Percentiles rank a stretch among this genome's conserved stretches.
phyloP scores from a whole-genome alignment of 2,113 vertebrate species.

The Caloenas nicobarica region DNA sequence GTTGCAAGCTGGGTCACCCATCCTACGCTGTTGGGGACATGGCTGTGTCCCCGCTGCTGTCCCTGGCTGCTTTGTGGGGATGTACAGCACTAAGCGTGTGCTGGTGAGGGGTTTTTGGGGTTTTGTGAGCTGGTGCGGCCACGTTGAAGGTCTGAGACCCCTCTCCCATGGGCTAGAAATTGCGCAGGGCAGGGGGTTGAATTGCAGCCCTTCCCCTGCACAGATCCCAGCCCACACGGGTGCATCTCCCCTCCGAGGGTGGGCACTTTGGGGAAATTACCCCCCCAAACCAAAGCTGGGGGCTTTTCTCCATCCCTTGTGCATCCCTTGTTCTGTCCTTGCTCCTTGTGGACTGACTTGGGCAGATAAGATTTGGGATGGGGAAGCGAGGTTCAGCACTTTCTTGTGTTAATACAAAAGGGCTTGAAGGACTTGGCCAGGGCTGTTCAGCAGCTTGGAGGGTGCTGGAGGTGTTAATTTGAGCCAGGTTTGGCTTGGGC shows the following conservation, averaged over 20 bases:
- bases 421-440: background rate
- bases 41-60: background rate
- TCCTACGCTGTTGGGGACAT: accelerated
- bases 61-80: background rate
- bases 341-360: background rate
- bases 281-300: background rate
- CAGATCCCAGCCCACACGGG: background rate
- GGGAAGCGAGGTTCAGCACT: background rate
- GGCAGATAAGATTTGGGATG: background rate
- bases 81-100: accelerated
- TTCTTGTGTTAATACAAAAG: background rate
- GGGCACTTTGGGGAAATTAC: background rate
- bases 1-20: no score
- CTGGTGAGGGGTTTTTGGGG: background rate
- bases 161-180: accelerated
- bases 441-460: background rate
- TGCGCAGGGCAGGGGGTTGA: accelerated
- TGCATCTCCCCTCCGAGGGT: background rate
- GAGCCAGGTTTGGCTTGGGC: background rate
- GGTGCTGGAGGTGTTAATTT: background rate
- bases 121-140: background rate
- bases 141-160: background rate
- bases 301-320: background rate
- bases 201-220: background rate
- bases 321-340: background rate